Evolutionary conservation across 2,797 vertebrate genomes (phyloP).

Genomic region (Nannoperca obscura): DNA sequence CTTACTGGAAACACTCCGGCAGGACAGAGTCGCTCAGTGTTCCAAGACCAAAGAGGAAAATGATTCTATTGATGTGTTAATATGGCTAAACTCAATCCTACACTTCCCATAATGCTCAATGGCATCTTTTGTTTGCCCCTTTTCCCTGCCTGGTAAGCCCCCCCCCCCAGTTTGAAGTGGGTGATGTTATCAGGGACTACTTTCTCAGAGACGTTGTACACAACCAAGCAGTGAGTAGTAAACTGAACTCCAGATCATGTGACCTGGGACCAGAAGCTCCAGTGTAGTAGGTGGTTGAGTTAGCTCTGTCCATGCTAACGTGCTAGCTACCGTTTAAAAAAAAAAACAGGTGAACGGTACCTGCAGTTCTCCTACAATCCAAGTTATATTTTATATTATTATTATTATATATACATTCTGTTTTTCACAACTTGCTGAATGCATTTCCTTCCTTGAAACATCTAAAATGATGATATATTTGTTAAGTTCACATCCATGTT

Average conservation of each 20-base stretch:
- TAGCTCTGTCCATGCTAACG: not conserved
- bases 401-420: no score
- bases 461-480: no score
- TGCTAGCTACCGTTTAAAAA: no score
- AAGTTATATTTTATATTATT: no score
- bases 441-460: no score
- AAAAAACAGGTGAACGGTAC: no score
- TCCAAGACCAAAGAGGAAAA: not conserved
- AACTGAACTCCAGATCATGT: not conserved
- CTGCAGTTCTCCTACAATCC: no score
- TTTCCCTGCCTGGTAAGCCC: not conserved
- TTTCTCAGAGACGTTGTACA: not conserved
- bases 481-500: no score
- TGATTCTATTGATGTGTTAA: not conserved
- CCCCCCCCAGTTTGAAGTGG: not conserved
- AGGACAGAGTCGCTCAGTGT: constrained; percentile 11
- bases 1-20: constrained; percentile 48
- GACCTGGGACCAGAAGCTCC: no score
- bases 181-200: not conserved
- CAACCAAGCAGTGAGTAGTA: not conserved
- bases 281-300: no score
- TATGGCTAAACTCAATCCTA: not conserved
- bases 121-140: not conserved
- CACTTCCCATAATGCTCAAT: not conserved
- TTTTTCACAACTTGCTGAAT: no score